Conservation (phyloP, 2,113 vertebrate species). For the Mastomys natalensis region DNA sequence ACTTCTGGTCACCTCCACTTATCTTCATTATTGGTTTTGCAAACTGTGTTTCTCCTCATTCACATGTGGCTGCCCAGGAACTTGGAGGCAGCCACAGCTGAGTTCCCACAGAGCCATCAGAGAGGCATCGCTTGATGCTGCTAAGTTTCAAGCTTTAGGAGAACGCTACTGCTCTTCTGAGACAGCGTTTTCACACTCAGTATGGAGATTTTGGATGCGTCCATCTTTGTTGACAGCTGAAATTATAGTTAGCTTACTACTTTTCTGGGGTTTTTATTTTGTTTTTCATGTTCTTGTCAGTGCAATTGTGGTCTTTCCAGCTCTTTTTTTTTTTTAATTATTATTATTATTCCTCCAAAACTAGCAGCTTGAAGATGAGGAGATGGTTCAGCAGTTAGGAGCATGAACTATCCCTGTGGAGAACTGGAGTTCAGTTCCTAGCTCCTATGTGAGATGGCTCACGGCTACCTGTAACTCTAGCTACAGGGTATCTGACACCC, state of each 20-base stretch:
- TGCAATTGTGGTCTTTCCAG: not conserved
- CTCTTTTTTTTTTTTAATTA: too few species aligned
- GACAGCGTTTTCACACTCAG: not conserved
- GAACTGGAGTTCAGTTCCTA: not conserved
- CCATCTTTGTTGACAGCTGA: conserved; percentile 1
- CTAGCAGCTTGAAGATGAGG: not conserved
- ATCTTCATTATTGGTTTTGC: not conserved
- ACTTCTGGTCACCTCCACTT: not conserved
- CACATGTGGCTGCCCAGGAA: not conserved
- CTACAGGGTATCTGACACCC: not conserved
- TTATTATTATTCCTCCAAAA: not conserved
- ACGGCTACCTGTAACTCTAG: not conserved
- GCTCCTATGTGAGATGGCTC: too few species aligned
- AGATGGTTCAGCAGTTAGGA: not conserved
- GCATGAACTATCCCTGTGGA: not conserved
- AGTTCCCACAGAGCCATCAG: not conserved
- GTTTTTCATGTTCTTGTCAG: not conserved
- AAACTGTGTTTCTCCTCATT: not conserved
- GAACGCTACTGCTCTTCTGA: not conserved
- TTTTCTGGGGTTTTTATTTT: not conserved
- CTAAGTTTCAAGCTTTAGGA: not conserved
- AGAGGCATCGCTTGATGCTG: not conserved
- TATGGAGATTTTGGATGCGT: not conserved
- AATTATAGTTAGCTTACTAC: not conserved
- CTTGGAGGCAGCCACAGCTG: not conserved